Base-by-base conservation (phyloP, 2,113 vertebrate species). In the Melospiza melodia region DNA sequence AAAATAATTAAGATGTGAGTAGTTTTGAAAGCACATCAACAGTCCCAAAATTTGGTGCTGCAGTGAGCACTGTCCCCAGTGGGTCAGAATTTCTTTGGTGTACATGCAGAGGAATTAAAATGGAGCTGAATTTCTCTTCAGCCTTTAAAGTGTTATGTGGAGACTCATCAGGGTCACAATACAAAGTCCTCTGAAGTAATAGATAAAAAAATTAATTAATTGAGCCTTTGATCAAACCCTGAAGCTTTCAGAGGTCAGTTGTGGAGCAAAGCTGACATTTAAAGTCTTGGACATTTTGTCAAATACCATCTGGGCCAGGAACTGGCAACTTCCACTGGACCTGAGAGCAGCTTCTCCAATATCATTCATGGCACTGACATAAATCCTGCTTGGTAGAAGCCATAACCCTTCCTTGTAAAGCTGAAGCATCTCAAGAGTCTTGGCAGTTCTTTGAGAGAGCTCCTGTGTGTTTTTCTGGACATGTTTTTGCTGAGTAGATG, bases 21-120 rank as follows among this genome's bases (percentile, higher is more conserved):
- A 12, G 37, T 28, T 76, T 51, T 75, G 41, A 54, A 78, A 96
- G n/a, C 30, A 31, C 43, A 25, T 35, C 41, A 68, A 5, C 10
- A 67, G 15, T 30, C 41, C n/a, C 52, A 31, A 14, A 79, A 15
- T 8, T 13, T 33, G 41, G 30, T 41, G 68, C 30, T 49, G 3
- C 48, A 19, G 22, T 0, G 2, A 65, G 44, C 31, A 1, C 23
- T 63, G 41, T 17, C 28, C 17, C 41, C 25, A 4, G 9, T 9
- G 49, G 58, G 24, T 57, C 1, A 41, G 69, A 51, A 33, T 48
- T 71, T 46, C 35, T 27, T 48, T 58, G 48, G 27, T 31, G 15
- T 2, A 2, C 1, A 0, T 21, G 23, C 28, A 81, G 69, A 15
- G 69, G 49, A 55, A 6, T 51, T 63, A 6, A 0, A 4, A 0